Base-by-base conservation (phyloP, 2,888 invertebrate genomes). In the Villa cingulata region DNA sequence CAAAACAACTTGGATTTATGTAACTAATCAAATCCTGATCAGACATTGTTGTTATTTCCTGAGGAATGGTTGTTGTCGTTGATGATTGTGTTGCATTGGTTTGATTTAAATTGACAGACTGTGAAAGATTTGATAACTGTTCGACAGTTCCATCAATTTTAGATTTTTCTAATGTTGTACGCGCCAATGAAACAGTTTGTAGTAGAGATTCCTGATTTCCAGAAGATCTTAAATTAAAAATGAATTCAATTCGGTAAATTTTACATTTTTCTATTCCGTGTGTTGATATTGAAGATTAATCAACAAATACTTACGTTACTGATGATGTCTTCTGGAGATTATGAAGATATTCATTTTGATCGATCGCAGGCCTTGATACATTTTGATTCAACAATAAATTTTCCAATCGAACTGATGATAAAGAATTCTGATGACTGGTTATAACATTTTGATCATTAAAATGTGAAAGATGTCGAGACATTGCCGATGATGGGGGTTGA, bases 1-100 rank as follows among this genome's bases (percentile, higher is more conserved):
- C 89, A 67, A 90, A 89, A 66, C 86, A 86, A 73, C 83, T 85
- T 44, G 89, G 86, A 73, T 89, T 88, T 57, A 90, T 89, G 70
- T 87, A 86, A 65, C 83, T 87, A 57, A 90, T 77, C 57, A 90
- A 75, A 70, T 90, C 89, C 68, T 83, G 84, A 66, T 89, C 89
- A 53, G 86, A 86, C 81, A 90, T 86, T 59, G 83, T 80, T 12
- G 85, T 83, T 56, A 89, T 75, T 41, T 84, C 79, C 62, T 83
- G 82, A 45, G 74, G 83, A 69, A 77, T 76, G 74, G 78, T 78
- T 37, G 56, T 54, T 3, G 56, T 40, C 57, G 70, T 61, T 62
- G 74, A 60, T 4, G 62, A 59, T 18, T 61, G 59, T 14, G 60
- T 59, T 16, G 58, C 58, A 15, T 59, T 62, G 12, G 50, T 57